phyloP scores from a whole-genome alignment of 2,888 invertebrate species.

The Axea sp. region DNA sequence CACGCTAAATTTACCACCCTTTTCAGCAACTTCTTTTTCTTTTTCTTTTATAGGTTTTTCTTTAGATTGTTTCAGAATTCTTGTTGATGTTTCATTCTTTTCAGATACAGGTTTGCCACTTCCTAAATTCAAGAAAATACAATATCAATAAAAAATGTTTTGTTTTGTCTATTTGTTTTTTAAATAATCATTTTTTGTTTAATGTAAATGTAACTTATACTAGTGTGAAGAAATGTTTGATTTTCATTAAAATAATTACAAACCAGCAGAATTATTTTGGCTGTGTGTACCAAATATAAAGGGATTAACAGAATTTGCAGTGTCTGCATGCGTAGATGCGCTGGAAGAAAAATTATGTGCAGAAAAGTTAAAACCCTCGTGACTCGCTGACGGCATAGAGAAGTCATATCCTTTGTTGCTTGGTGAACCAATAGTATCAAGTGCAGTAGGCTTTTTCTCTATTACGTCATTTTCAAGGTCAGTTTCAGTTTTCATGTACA shows the following conservation, averaged over 20 bases:
- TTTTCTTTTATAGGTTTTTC: constrained; percentile 72
- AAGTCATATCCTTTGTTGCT: constrained; percentile 83
- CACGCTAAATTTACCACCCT: constrained; percentile 79
- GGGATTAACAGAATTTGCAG: constrained; percentile 74
- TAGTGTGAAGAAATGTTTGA: no score
- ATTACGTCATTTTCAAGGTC: constrained; percentile 75
- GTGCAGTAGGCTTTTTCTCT: constrained; percentile 67
- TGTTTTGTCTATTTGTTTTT: no score
- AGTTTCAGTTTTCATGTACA: constrained; percentile 83
- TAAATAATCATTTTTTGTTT: no score
- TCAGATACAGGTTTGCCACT: constrained; percentile 70
- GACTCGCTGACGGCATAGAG: constrained; percentile 73
- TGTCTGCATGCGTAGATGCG: constrained; percentile 68
- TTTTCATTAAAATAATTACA: no score
- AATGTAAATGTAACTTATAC: no score
- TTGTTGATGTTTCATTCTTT: constrained; percentile 72
- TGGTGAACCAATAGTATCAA: constrained; percentile 71
- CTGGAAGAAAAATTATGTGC: constrained; percentile 69
- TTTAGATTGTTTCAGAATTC: constrained; percentile 72
- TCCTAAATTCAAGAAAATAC: constrained; percentile 59
- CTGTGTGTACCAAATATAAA: constrained; percentile 78
- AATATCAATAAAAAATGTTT: not conserved
- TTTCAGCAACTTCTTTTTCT: constrained; percentile 69
- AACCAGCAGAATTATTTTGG: constrained; percentile 73
- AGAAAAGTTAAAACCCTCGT: constrained; percentile 73